A percentile compares a stretch with the other conserved stretches of the same genome.
Evolutionary conservation across 2,113 vertebrate genomes (phyloP).

Genomic region (Ceyx cyanopectus): DNA sequence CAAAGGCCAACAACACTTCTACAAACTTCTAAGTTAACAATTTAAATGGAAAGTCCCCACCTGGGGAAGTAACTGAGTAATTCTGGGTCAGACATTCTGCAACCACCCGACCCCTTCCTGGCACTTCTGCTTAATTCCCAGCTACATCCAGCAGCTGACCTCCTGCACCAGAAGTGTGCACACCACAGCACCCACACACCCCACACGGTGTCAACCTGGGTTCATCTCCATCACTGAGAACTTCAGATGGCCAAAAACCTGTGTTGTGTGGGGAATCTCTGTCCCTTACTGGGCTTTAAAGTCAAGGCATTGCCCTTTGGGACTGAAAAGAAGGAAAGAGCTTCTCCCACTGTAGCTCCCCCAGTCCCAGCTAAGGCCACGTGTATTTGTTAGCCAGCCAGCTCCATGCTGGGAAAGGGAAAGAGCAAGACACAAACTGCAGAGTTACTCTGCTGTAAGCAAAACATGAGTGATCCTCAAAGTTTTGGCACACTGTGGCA

Average conservation of each 20-base stretch:
- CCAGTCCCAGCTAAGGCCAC: not conserved
- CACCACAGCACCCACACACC: accelerated
- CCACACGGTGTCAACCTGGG: not conserved
- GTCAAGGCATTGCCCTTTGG: not conserved
- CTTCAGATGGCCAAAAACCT: not conserved
- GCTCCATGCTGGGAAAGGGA: not conserved
- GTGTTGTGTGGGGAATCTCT: not conserved
- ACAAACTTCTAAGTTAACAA: not conserved
- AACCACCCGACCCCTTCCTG: not conserved
- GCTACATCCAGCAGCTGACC: not conserved
- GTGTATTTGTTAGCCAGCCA: not conserved
- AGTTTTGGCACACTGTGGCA: accelerated
- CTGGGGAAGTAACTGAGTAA: not conserved
- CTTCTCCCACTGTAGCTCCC: not conserved
- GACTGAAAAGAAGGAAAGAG: not conserved
- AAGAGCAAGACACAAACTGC: not conserved
- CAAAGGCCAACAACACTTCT: not conserved
- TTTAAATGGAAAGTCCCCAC: not conserved
- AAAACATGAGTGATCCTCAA: not conserved
- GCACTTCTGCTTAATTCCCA: not conserved
- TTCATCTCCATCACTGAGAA: not conserved
- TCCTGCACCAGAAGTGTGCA: not conserved
- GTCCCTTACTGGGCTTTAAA: not conserved
- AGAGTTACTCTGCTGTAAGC: not conserved
- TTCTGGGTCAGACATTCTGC: not conserved